Evolutionary conservation across 2,888 invertebrate genomes (phyloP).

Genomic region (Hololepta plana): DNA sequence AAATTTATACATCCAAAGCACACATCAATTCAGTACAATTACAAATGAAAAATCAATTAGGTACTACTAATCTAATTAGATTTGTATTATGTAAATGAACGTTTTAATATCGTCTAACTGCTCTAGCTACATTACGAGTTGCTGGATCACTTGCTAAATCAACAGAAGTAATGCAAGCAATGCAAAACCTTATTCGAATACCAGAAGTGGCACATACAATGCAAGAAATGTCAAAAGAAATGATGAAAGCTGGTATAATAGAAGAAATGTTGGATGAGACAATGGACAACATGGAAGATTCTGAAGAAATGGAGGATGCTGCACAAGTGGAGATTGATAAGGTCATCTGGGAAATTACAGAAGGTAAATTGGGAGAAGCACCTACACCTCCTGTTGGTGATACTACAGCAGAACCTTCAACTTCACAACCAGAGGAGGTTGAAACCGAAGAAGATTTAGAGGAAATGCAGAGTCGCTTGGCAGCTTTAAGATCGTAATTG

Average conservation of each 20-base stretch:
- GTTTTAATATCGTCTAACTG: too few relatives aligned
- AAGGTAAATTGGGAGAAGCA: slow-evolving; percentile 82
- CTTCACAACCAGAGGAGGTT: slow-evolving; percentile 36
- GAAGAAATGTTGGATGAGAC: slow-evolving; percentile 99
- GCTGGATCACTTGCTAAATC: slow-evolving; percentile 89
- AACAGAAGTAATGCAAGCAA: slow-evolving; percentile 96
- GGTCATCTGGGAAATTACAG: slow-evolving; percentile 73
- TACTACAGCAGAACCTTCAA: slow-evolving; percentile 29
- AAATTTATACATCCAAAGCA: slow-evolving; percentile 91
- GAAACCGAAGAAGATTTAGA: slow-evolving; percentile 64
- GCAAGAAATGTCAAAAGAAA: slow-evolving; percentile 96
- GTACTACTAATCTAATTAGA: slow-evolving; percentile 31
- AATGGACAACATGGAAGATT: slow-evolving; percentile 81
- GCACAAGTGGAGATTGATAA: slow-evolving; percentile 62
- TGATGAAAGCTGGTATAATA: slow-evolving; percentile 98
- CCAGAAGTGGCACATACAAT: slow-evolving; percentile 92
- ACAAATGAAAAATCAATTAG: slow-evolving; percentile 96
- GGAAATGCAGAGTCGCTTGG: slow-evolving; percentile 78
- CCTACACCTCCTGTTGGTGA: slow-evolving; percentile 59
- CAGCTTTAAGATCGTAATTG: slow-evolving; percentile 68
- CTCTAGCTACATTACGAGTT: slow-evolving; percentile 75
- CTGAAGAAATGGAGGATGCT: slow-evolving; percentile 91
- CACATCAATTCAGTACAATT: slow-evolving; percentile 91
- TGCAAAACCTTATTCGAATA: slow-evolving; percentile 79
- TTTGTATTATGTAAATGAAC: not conserved